Base-by-base conservation (phyloP, 2,113 vertebrate species). In the Oryzias curvinotus region DNA sequence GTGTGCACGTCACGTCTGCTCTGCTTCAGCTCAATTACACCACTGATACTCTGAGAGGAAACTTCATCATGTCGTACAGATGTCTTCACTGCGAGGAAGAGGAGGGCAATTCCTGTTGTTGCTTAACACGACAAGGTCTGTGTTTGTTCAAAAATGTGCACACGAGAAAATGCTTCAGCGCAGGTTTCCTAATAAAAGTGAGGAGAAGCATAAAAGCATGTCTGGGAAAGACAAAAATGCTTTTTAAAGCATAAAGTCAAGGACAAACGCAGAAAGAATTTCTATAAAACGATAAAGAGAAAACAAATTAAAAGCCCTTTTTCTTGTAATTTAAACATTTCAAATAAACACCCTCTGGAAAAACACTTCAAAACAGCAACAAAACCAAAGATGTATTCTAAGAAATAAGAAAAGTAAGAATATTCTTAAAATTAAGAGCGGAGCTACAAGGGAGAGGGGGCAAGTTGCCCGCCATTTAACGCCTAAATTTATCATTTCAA, bases 21-120 rank as follows among this genome's bases (percentile, higher is more conserved):
- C 80, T 85, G 84, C 80, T 79, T 78, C 81, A 90, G 89, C 89
- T 91, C 90, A 92, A 90, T 92, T 92, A 91, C 90, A 88, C 86
- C 83, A 91, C 88, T 88, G 88, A 88, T 88, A 89, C 89, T 88
- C 82, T 50, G 81, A 91, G 88, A 90, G 90, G 88, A 92, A 92
- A 90, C 89, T 91, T 91, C 87, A 92, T 91, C 89, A 89, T 91
- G 89, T 91, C 71, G 85, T 91, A 90, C 91, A 91, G 90, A 92
- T 91, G 91, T 91, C 88, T 87, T 90, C 88, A 86, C 87, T 59
- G 78, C 72, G 78, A 82, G 80, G 68, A 78, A 82, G 87, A 84
- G 78, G 71, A 80, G 85, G 85, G 76, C 63, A 55, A 71, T 1
- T 64, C 75, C 42, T 84, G 85, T 85, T 82, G 79, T 87, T 88